These are phyloP conservation scores for Prinia subflava DNA, from an alignment of 2,113 vertebrate species.

Conservation along the genomic window DNA sequence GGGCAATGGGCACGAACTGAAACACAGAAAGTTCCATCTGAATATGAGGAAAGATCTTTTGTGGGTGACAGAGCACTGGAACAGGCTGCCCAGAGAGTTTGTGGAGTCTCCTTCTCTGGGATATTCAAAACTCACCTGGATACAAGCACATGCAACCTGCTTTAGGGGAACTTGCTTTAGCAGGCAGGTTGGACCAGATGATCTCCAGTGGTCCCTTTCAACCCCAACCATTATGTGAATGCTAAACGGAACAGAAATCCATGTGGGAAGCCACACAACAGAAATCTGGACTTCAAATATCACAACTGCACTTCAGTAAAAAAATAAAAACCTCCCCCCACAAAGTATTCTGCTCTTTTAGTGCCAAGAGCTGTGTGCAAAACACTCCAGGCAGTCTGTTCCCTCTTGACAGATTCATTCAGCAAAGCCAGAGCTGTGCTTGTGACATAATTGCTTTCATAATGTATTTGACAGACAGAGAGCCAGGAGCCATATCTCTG, in stretches of 20 bases:
- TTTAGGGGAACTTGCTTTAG: background rate
- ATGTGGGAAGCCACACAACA: background rate
- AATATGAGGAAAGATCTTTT: background rate
- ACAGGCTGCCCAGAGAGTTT: background rate
- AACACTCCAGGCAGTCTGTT: conserved; percentile 41
- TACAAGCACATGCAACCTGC: background rate
- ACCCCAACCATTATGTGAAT: background rate
- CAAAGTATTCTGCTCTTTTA: conserved; percentile 25
- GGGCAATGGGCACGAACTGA: background rate
- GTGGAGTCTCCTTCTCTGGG: background rate
- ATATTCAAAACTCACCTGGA: background rate
- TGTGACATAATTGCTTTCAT: conserved; percentile 53
- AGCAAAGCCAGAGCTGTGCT: conserved; percentile 43
- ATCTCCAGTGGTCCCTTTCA: background rate
- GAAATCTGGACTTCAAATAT: background rate
- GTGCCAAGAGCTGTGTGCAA: conserved; percentile 43
- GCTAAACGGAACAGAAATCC: background rate
- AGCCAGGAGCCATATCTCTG: conserved; percentile 28
- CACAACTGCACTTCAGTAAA: background rate
- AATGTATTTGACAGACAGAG: conserved; percentile 39
- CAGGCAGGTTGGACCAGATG: background rate
- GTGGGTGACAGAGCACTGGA: background rate
- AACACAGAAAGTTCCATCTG: background rate
- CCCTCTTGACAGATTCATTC: conserved; percentile 56
- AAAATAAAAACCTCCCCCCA: background rate